A percentile compares a stretch with the other conserved stretches of the same genome.
Evolutionary conservation across 1,140 invertebrate species (phyloP).

Genomic region (Cydia pomonella): DNA sequence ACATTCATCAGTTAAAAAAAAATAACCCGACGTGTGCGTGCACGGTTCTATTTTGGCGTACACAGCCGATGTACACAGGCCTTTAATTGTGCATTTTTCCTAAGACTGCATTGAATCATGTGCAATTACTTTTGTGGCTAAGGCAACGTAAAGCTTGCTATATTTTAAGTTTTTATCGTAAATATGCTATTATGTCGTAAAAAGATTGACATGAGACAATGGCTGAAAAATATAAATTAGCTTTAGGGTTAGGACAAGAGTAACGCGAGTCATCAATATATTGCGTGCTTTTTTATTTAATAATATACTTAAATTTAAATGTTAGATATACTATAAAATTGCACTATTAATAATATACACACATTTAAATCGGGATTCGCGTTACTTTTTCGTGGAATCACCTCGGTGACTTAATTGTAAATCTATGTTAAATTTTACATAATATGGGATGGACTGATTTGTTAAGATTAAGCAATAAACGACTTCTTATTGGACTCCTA

Average conservation of each 20-base stretch:
- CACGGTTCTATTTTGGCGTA: too few species aligned
- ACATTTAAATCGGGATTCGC: too few species aligned
- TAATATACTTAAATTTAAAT: too few species aligned
- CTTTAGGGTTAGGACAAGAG: too few species aligned
- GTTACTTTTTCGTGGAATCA: too few species aligned
- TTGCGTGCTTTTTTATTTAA: too few species aligned
- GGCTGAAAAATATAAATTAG: neutral
- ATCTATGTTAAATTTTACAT: neutral
- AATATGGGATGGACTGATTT: constrained; percentile 43
- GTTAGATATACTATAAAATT: too few species aligned
- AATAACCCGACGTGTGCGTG: too few species aligned
- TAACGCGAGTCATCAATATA: neutral
- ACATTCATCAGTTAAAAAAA: too few species aligned
- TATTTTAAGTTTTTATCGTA: neutral
- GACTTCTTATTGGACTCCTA: constrained; percentile 21
- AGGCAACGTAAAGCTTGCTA: too few species aligned
- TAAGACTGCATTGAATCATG: constrained; percentile 20
- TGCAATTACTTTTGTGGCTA: neutral
- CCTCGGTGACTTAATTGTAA: neutral
- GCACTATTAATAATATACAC: neutral
- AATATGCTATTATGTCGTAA: neutral
- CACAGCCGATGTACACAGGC: too few species aligned
- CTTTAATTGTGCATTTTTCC: constrained; percentile 11
- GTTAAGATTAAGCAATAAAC: constrained; percentile 35
- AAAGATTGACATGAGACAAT: neutral